Percentiles rank a stretch among this genome's conserved stretches.
Evolutionary conservation across 2,113 vertebrate genomes (phyloP).

Genomic region (Bombycilla garrulus): DNA sequence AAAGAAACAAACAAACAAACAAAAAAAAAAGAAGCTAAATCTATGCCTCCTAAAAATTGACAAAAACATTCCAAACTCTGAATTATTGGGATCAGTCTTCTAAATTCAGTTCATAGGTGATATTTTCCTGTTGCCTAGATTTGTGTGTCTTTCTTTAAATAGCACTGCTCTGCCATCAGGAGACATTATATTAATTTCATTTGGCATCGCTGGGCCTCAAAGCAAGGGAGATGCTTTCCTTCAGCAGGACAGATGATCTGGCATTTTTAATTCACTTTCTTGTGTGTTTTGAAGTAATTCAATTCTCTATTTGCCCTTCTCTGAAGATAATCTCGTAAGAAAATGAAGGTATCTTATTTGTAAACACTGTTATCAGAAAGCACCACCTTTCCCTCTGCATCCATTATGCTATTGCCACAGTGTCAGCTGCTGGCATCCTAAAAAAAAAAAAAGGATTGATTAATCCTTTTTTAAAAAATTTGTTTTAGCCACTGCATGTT

Average conservation of each 20-base stretch:
- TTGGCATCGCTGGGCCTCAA: neutral
- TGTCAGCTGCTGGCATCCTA: neutral
- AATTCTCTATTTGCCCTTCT: neutral
- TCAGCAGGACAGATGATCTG: neutral
- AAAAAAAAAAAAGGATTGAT: neutral
- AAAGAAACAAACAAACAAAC: neutral
- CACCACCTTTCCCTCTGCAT: neutral
- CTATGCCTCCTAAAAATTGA: neutral
- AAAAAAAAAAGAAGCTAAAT: fast-evolving
- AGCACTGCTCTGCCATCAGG: neutral
- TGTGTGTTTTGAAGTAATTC: neutral
- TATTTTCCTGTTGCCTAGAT: neutral
- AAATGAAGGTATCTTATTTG: neutral
- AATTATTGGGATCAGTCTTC: neutral
- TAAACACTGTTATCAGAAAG: neutral
- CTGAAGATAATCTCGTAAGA: neutral
- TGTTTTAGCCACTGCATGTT: neutral
- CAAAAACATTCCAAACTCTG: neutral
- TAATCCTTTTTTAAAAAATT: too few relatives aligned
- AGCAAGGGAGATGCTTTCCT: neutral
- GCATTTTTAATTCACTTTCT: neutral
- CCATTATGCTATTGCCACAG: neutral
- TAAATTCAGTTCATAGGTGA: neutral
- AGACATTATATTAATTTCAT: neutral
- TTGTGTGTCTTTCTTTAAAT: neutral